Base-by-base conservation (phyloP, 1,140 invertebrate genomes). In the Laupala kohalensis region DNA sequence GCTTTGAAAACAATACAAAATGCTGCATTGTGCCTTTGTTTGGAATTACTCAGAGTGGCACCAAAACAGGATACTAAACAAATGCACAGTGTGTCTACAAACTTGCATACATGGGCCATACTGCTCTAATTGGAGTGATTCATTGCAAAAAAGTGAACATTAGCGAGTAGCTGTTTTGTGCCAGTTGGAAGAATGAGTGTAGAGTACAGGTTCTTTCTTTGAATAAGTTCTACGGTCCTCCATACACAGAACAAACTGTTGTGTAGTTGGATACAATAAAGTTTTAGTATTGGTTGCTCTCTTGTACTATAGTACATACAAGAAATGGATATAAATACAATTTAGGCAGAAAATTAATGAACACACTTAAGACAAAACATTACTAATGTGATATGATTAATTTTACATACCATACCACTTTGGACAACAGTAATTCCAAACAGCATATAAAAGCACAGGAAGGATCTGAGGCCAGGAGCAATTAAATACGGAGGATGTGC, bases 1-100 rank as follows among this genome's bases (percentile, higher is more conserved):
- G 9, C 24, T 19, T 66, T 23, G 29, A 23, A 68, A 68, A 68
- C 29, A 23, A 68, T 29, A 65, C 24, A 27, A 19, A 29, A 68
- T 68, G 19, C 27, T 68, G 29, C 27, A 68, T 29, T 29, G 67
- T 29, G 27, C 26, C 26, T 29, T 27, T 23, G 29, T 68, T 68
- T 68, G 67, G 67, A 68, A 68, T 68, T 68, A 68, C n/a, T 27
- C 29, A 23, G 15, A 68, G 67, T 37, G 27, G 28, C 67, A 68
- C 23, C 24, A 37, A 68, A 23, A 68, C 13, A 68, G 23, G 9
- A 27, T 26, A 37, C 9, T 29, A 37, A 68, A 68, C 12, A 68
- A 68, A 23, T 68, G 28, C 27, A 68, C 27, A 23, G 29, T 68
- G n/a, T 68, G 25, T 29, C 26, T 29, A 68, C 27, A 29, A 29